Percentiles rank a stretch among this genome's conserved stretches.
These are phyloP conservation scores for Elachura formosa DNA, from an alignment of 2,113 vertebrate species.

Conservation along the genomic window DNA sequence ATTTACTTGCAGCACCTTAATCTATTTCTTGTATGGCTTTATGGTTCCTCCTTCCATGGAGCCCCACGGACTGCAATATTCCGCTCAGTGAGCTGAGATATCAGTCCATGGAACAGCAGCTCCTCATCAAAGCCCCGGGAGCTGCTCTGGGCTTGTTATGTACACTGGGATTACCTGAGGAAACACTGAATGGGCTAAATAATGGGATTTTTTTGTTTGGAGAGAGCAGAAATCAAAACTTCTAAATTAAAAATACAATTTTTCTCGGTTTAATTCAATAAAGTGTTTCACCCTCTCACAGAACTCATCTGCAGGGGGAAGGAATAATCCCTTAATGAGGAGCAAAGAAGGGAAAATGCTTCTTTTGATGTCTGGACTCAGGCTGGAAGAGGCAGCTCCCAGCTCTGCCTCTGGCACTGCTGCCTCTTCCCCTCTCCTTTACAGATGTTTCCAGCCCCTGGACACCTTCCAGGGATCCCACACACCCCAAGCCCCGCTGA, in stretches of 20 bases:
- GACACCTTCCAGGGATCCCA: not conserved
- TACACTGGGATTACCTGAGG: not conserved
- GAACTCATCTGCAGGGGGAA: not conserved
- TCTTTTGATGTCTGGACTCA: not conserved
- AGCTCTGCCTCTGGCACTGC: not conserved
- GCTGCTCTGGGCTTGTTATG: not conserved
- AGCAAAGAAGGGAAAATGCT: not conserved
- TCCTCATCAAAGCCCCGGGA: not conserved
- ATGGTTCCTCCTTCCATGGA: not conserved
- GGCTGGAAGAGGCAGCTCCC: too few species aligned
- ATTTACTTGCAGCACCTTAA: not conserved
- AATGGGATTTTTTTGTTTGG: not conserved
- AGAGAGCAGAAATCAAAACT: not conserved
- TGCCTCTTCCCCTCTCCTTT: not conserved
- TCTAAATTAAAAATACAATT: not conserved
- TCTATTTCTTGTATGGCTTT: not conserved
- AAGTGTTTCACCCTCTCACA: not conserved
- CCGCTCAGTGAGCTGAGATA: slow-evolving; percentile 29
- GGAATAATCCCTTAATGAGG: not conserved
- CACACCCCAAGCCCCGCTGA: accelerated
- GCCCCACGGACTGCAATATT: not conserved
- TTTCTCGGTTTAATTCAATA: not conserved
- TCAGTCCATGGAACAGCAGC: not conserved
- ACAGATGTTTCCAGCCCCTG: accelerated
- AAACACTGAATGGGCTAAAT: not conserved